phyloP scores from a whole-genome alignment of 2,113 vertebrate genomes.

The Glareola pratincola region DNA sequence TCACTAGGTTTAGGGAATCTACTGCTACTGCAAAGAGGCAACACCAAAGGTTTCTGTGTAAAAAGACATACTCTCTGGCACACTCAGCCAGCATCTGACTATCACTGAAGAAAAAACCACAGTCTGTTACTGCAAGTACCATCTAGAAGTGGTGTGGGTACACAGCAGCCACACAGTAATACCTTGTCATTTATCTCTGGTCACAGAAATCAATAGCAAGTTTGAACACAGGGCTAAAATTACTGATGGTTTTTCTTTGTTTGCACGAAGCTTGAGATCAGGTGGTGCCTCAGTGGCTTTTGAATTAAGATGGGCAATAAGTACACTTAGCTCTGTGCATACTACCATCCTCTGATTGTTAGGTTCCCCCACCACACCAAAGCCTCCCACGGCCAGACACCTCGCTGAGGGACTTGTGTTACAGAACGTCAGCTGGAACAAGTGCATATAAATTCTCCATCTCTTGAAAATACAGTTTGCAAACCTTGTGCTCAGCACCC shows the following conservation, averaged over 20 bases:
- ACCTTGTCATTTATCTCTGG: background rate
- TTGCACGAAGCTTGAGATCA: background rate
- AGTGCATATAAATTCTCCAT: background rate
- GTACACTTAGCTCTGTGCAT: background rate
- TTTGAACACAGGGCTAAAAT: background rate
- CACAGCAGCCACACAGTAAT: background rate
- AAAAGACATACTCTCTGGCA: background rate
- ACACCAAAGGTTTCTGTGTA: background rate
- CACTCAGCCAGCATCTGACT: background rate
- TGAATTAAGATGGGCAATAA: background rate
- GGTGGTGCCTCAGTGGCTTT: background rate
- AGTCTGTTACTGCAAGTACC: background rate
- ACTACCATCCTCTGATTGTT: rapidly evolving
- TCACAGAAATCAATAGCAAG: background rate
- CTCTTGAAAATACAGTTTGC: background rate
- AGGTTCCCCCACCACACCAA: background rate
- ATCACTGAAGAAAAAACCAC: background rate
- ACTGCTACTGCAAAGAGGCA: background rate
- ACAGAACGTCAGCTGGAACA: background rate
- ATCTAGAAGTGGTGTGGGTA: background rate
- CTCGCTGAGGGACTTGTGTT: background rate
- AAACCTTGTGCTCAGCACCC: background rate
- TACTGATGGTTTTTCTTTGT: background rate
- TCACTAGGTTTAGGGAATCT: background rate
- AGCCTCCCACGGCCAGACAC: background rate